Evolutionary conservation across 2,797 vertebrate species (phyloP), one percentile per base, ranked within the genome.

Genomic region (Arctocebus calabarensis): DNA sequence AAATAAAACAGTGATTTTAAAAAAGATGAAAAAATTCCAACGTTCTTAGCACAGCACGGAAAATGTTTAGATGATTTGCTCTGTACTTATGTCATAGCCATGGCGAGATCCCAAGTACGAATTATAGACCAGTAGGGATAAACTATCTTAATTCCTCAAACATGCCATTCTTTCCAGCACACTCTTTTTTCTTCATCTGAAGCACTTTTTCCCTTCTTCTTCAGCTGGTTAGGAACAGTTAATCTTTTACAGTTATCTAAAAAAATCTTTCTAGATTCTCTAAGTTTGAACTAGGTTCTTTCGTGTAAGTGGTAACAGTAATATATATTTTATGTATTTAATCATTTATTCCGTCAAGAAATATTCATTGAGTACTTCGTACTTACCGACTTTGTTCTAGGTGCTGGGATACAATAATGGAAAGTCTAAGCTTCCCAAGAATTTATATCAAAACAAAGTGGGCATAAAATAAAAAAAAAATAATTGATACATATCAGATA

Each of bases 401-500:
- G 27, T 52, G 71, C 17, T 52, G 8, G 23, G 14, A 55, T 68
- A 66, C 14, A 78, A 34, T 55, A 73, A 73, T 43, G 20, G 3
- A 82, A 82, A 68, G 17, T 19, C 7, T 17, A 83, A 71, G 9
- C 40, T 82, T 19, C 43, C 19, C 23, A 73, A 86, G 40, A 88
- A 93, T 3, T 77, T 90, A 32, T 34, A 55, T 61, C n/a, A 55
- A 23, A 84, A 34, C 12, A 1, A 29, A 82, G 14, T 45, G 40
- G 37, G n/a, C 16, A 93, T 16, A 61, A 93, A 66, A 77, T 62
- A 43, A 59, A 84, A 66, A 66, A 68, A 23, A 85, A 95, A 68
- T 27, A 29, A 32, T 55, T 61, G 90, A 29, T 1, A 59, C 17
- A 79, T 66, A 32, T 66, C 7, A 40, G 13, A 62, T 55, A 25